Evolutionary conservation across 1,140 invertebrate species (phyloP).

Genomic region (Belonocnema kinseyi): DNA sequence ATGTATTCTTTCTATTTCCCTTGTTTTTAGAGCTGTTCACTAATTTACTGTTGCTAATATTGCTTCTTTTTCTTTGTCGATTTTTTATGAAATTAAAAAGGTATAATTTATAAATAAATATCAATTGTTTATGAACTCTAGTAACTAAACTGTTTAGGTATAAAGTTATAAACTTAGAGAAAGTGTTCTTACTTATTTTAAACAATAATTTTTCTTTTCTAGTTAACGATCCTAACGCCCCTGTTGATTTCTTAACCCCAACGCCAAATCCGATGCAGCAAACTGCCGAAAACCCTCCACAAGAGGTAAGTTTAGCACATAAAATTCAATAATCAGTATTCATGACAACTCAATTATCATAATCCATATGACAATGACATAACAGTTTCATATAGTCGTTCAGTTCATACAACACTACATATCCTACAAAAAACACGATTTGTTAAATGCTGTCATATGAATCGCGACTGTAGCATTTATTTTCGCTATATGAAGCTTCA

Average conservation of each 20-base stretch:
- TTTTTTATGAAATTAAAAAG: conserved; percentile 17
- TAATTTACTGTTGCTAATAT: neutral
- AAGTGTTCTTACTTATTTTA: conserved; percentile 6
- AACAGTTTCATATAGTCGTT: conserved; percentile 49
- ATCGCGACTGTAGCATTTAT: conserved; percentile 56
- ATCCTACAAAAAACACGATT: conserved; percentile 9
- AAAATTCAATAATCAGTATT: neutral
- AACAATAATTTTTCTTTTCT: conserved; percentile 45
- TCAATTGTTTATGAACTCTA: neutral
- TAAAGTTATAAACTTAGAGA: neutral
- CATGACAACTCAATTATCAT: conserved; percentile 27
- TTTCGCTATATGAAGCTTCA: conserved; percentile 53
- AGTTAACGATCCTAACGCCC: conserved; percentile 78
- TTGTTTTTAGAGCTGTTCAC: neutral
- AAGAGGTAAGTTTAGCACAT: conserved; percentile 66
- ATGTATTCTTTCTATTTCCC: no score
- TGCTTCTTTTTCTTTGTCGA: neutral
- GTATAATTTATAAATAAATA: conserved; percentile 15
- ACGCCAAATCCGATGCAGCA: conserved; percentile 53
- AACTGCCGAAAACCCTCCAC: conserved; percentile 62
- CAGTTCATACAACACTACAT: conserved; percentile 37
- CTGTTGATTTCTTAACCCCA: conserved; percentile 77
- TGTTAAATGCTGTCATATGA: conserved; percentile 39
- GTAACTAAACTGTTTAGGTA: neutral
- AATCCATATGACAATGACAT: conserved; percentile 47